Base-by-base conservation (phyloP, 2,797 vertebrate genomes). In the Spondyliosoma cantharus region DNA sequence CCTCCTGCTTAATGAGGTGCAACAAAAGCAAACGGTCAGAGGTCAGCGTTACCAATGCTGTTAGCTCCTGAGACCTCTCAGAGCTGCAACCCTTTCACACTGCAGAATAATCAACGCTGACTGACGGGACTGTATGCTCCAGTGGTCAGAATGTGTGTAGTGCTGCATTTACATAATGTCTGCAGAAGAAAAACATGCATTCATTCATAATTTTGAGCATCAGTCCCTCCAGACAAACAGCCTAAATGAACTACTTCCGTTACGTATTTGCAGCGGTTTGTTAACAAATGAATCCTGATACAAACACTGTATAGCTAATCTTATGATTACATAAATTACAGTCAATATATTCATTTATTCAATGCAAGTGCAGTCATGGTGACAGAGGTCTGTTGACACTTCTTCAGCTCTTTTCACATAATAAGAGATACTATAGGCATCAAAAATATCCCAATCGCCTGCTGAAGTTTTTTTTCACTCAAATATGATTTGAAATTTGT, bases 21-120 rank as follows among this genome's bases (percentile, higher is more conserved):
- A 78, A 93, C 86, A 89, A 93, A 93, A 88, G 87, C 83, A 76
- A 83, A 56, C 3, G 89, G 91, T 93, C 84, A 91, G 76, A 89
- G 89, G 91, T 92, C 89, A 76, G 75, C 63, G n/a, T 59, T 81
- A 71, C 77, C 50, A 76, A 78, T 81, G 56, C 52, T 66, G 77
- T 80, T 82, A 74, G 77, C 72, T 66, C 81, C 73, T 62, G 73
- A 84, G 85, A 80, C 78, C 62, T 83, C 78, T 82, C 61, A 78
- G 70, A 66, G 74, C 22, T 42, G 22, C 46, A 72, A 61, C 20
- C 29, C 54, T 61, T 82, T 83, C 77, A 67, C 67, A 53, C 76
- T 54, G 67, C 59, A 67, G 49, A 69, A 72, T 67, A 67, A 87
- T 86, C 78, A 74, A 42, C 17, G 16, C 46, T 0, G 19, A 76